These are phyloP conservation scores for Cactoblastis cactorum DNA, from an alignment of 2,888 invertebrate species.

Conservation along the genomic window DNA sequence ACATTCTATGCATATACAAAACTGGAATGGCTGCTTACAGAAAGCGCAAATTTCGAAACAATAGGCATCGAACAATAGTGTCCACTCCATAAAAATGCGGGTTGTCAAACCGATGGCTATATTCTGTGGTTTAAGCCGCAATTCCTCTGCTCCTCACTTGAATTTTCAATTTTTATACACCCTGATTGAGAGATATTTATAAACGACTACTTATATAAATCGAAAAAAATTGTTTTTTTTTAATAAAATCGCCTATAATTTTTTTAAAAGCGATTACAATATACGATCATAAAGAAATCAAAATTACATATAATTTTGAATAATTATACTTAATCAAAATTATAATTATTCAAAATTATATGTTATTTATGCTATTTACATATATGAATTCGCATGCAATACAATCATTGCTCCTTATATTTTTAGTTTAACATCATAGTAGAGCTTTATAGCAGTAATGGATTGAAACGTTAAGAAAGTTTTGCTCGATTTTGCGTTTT, in stretches of 20 bases:
- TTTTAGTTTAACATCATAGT: neutral
- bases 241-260: no score
- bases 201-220: no score
- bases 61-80: slow-evolving; percentile 4
- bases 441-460: neutral
- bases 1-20: slow-evolving; percentile 5
- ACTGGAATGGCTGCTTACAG: neutral
- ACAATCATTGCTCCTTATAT: neutral
- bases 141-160: neutral
- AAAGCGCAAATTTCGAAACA: slow-evolving; percentile 5
- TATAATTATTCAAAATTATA: no score
- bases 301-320: no score
- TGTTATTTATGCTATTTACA: no score
- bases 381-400: no score
- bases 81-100: slow-evolving; percentile 9
- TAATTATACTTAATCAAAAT: no score
- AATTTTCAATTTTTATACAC: no score
- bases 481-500: slow-evolving; percentile 5
- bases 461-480: neutral
- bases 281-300: no score
- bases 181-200: no score
- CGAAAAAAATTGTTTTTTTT: no score
- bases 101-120: slow-evolving; percentile 1
- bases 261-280: no score
- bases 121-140: neutral